Conservation (phyloP, 2,888 invertebrate genomes). For the Dorcus parallelipipedus region DNA sequence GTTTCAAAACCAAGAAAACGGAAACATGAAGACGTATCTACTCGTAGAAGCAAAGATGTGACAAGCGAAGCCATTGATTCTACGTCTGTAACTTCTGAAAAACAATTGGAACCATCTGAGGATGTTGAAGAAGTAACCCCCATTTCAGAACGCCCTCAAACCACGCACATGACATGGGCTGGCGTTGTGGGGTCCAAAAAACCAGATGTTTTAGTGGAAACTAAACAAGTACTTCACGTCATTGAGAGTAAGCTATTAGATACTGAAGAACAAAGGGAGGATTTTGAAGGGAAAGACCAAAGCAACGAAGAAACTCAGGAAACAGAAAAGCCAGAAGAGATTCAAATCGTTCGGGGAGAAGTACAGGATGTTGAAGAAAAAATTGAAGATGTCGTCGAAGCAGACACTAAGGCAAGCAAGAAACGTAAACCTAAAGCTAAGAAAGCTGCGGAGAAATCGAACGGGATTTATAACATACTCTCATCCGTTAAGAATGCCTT, state of each 20-base stretch:
- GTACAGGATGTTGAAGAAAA: background rate
- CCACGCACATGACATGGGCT: constrained; percentile 37
- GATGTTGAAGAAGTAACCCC: background rate
- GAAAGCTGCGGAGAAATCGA: constrained; percentile 24
- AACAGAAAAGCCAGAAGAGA: background rate
- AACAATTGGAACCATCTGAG: background rate
- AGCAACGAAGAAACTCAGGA: constrained; percentile 14
- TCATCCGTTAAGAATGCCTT: constrained; percentile 35
- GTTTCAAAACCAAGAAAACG: background rate
- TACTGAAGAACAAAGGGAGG: background rate
- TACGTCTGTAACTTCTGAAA: background rate
- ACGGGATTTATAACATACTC: constrained; percentile 32
- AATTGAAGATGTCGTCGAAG: background rate
- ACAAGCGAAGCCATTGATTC: background rate
- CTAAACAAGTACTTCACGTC: background rate
- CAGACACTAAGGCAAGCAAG: constrained; percentile 2
- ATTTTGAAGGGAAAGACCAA: background rate
- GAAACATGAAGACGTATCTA: background rate
- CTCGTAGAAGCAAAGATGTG: background rate
- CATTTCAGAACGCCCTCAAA: background rate
- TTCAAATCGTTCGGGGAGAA: background rate
- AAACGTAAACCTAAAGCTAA: constrained; percentile 24
- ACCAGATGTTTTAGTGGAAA: constrained; percentile 3
- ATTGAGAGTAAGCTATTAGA: background rate
- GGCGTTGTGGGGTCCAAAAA: constrained; percentile 29